A percentile compares a stretch with the other conserved stretches of the same genome.
These are phyloP conservation scores for Capromys pilorides DNA, from an alignment of 2,797 vertebrate genomes.

Conservation along the genomic window DNA sequence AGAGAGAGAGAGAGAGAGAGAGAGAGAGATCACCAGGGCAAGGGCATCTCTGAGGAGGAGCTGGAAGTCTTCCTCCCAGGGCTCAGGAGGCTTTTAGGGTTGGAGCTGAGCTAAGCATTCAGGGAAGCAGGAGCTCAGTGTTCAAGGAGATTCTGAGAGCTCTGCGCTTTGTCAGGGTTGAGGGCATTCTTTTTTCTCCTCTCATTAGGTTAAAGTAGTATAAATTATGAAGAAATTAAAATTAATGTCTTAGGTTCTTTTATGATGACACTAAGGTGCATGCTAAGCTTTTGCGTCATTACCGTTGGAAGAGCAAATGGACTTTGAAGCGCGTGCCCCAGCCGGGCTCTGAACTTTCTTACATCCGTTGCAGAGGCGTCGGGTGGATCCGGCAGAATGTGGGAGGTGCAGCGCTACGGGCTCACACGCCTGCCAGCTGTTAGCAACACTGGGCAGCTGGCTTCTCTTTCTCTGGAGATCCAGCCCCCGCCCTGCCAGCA, in stretches of 20 bases:
- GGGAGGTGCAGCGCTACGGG: neutral
- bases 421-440: neutral
- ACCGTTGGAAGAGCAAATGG: neutral
- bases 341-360: neutral
- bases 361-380: neutral
- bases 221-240: slow-evolving; percentile 14
- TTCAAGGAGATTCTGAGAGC: neutral
- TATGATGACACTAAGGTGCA: neutral
- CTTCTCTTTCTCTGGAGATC: neutral
- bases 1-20: too few relatives aligned
- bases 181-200: neutral
- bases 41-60: neutral
- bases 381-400: neutral
- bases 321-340: neutral
- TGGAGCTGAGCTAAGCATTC: neutral
- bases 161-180: neutral
- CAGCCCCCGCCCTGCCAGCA: neutral
- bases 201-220: neutral
- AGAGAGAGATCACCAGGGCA: neutral
- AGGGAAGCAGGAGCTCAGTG: neutral
- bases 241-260: neutral
- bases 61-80: neutral
- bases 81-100: neutral
- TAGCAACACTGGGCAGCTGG: neutral
- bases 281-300: neutral